A percentile compares a stretch with the other conserved stretches of the same genome.
Evolutionary conservation across 2,113 vertebrate genomes (phyloP).

Genomic region (Parus major): DNA sequence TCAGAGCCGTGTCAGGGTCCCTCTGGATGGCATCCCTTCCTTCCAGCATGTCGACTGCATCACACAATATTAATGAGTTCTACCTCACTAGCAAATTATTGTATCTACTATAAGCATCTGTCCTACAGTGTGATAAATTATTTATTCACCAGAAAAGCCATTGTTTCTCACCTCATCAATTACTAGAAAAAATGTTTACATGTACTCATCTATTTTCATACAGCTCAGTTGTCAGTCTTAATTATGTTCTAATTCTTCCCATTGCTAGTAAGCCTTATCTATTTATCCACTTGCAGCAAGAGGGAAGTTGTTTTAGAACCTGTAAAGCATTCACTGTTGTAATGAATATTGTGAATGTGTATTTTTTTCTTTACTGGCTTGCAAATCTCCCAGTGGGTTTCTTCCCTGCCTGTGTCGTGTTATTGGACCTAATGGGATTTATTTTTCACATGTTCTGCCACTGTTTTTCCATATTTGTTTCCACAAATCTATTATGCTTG

Average conservation of each 20-base stretch:
- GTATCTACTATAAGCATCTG: not conserved
- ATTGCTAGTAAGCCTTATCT: conserved; percentile 39
- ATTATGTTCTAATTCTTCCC: conserved; percentile 51
- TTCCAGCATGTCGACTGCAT: accelerated
- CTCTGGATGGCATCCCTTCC: not conserved
- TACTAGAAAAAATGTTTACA: conserved; percentile 40
- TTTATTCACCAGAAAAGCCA: conserved; percentile 28
- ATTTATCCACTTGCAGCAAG: conserved; percentile 43
- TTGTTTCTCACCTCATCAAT: conserved; percentile 45
- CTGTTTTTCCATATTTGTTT: conserved; percentile 57
- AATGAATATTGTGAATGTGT: conserved; percentile 56
- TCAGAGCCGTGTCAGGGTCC: not conserved
- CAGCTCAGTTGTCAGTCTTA: conserved; percentile 43
- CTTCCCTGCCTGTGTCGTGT: not conserved
- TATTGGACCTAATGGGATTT: conserved; percentile 46
- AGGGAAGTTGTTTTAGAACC: conserved; percentile 40
- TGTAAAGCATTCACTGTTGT: not conserved
- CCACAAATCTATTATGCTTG: conserved; percentile 55
- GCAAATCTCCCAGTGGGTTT: conserved; percentile 36
- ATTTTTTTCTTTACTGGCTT: conserved; percentile 49
- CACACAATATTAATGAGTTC: not conserved
- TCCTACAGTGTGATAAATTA: conserved; percentile 13
- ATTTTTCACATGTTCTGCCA: conserved; percentile 57
- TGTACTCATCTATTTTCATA: conserved; percentile 45
- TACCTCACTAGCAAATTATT: not conserved